A percentile compares a stretch with the other conserved stretches of the same genome.
phyloP scores from a whole-genome alignment of 2,797 vertebrate species.

The Rhadinocentrus ornatus region DNA sequence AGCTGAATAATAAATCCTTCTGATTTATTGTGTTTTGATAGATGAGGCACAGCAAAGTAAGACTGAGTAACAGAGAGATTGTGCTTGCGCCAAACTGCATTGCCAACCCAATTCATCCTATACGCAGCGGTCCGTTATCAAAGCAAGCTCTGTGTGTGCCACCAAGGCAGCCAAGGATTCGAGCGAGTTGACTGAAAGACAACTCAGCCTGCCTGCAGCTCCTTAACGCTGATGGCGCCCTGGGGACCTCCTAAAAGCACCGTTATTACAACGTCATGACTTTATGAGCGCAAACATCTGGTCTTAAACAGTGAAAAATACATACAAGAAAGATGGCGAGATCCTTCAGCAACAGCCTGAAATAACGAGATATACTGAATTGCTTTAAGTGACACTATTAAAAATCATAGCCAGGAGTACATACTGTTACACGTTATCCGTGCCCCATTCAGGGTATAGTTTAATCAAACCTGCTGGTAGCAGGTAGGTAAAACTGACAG shows the following conservation, averaged over 20 bases:
- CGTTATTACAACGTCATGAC: constrained; percentile 39
- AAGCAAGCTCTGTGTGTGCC: constrained; percentile 17
- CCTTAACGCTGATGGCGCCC: constrained; percentile 8
- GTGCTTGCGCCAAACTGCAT: constrained; percentile 8
- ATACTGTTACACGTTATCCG: constrained; percentile 28
- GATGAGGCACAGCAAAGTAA: constrained; percentile 8
- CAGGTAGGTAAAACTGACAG: constrained; percentile 68
- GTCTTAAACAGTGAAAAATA: not conserved
- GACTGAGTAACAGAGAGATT: constrained; percentile 13
- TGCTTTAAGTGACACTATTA: constrained; percentile 23
- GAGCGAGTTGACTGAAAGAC: constrained; percentile 21
- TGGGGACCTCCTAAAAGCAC: constrained; percentile 29
- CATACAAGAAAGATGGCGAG: not conserved
- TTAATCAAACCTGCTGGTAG: constrained; percentile 40
- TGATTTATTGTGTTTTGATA: not conserved
- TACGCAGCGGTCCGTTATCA: constrained; percentile 29
- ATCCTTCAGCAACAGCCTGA: constrained; percentile 4
- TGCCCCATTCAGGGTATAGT: constrained; percentile 26
- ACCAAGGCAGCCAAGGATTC: constrained; percentile 6
- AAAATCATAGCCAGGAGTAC: constrained; percentile 22
- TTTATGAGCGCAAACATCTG: constrained; percentile 49
- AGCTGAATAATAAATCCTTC: not conserved
- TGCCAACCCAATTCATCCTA: constrained; percentile 30
- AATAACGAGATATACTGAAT: constrained; percentile 26
- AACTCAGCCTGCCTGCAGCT: constrained; percentile 27